Evolutionary conservation across 2,113 vertebrate species (phyloP).

Genomic region (Zosterops lateralis): DNA sequence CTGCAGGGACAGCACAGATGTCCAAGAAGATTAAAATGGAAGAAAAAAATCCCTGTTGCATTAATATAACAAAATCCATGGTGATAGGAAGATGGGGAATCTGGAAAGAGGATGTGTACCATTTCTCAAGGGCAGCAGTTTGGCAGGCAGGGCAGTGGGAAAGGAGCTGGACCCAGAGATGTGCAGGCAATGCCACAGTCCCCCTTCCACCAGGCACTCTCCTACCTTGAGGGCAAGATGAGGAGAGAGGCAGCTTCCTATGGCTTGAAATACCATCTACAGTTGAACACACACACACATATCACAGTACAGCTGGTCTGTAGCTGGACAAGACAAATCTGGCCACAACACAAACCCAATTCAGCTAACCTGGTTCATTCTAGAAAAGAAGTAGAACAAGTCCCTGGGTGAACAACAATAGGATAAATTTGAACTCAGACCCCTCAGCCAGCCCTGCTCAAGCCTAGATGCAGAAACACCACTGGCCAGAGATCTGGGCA

Average conservation of each 20-base stretch:
- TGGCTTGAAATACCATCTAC: background rate
- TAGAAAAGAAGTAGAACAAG: background rate
- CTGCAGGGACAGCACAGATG: background rate
- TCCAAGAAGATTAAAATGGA: background rate
- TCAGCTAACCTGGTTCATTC: background rate
- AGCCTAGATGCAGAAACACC: background rate
- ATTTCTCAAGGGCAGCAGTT: background rate
- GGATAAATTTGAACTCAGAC: background rate
- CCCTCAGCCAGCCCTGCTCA: background rate
- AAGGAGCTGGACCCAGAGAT: background rate
- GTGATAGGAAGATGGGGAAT: background rate
- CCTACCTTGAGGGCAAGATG: background rate
- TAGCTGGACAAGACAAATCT: background rate
- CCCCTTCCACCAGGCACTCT: fast-evolving
- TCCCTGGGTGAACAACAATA: background rate
- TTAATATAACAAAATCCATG: background rate
- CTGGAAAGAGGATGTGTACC: background rate
- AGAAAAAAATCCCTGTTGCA: background rate
- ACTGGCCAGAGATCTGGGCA: background rate
- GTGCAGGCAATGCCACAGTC: background rate
- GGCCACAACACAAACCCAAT: background rate
- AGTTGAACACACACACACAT: background rate
- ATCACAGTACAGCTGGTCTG: background rate
- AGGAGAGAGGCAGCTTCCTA: background rate
- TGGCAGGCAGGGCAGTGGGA: background rate